Percentiles rank a stretch among this genome's conserved stretches.
These are phyloP conservation scores for Peromyscus melanophrys DNA, from an alignment of 2,797 vertebrate species.

Conservation along the genomic window DNA sequence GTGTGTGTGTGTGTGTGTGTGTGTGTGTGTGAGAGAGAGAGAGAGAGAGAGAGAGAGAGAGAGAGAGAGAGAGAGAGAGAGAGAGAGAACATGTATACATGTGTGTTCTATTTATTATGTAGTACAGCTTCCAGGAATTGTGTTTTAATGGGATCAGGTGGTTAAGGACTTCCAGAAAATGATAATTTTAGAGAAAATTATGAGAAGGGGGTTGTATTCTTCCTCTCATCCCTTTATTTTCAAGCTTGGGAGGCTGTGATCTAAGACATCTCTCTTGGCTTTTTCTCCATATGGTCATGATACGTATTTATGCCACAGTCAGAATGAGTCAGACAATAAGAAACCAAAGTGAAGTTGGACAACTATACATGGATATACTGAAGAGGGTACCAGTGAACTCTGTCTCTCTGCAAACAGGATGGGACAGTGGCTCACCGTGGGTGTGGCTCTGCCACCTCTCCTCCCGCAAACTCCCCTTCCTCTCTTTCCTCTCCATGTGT, in stretches of 20 bases:
- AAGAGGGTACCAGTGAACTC: slow-evolving; percentile 57
- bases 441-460: slow-evolving; percentile 78
- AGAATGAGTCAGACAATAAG: slow-evolving; percentile 82
- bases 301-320: slow-evolving; percentile 69
- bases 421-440: slow-evolving; percentile 73
- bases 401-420: slow-evolving; percentile 76
- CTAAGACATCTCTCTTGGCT: slow-evolving; percentile 61
- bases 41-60: no score
- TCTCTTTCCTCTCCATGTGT: slow-evolving; percentile 84
- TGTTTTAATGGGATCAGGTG: slow-evolving; percentile 76
- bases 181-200: slow-evolving; percentile 66
- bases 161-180: slow-evolving; percentile 60
- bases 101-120: slow-evolving; percentile 52
- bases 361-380: slow-evolving; percentile 1
- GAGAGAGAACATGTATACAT: no score
- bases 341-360: slow-evolving; percentile 62
- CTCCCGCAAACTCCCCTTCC: slow-evolving; percentile 79
- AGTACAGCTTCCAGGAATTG: slow-evolving; percentile 70
- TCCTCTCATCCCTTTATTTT: not conserved
- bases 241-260: slow-evolving; percentile 39
- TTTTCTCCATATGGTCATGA: slow-evolving; percentile 72
- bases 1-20: not conserved
- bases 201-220: not conserved
- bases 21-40: not conserved
- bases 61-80: no score